Evolutionary conservation across 30 jellyfish, hydroid and myxozoan genomes (phyloP).

Genomic region (Morbakka virulenta): DNA sequence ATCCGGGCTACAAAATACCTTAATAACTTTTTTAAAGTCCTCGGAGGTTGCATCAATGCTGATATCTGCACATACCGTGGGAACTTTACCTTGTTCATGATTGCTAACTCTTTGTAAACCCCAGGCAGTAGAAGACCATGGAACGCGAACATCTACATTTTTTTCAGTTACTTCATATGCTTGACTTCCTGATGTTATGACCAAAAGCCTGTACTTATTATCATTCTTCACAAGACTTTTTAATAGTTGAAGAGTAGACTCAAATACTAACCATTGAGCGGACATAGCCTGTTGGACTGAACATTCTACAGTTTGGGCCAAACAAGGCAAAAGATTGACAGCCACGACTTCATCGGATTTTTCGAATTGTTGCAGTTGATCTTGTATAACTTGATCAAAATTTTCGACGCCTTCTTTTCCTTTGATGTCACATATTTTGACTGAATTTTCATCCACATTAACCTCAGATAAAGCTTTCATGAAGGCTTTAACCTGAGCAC

Average conservation of each 20-base stretch:
- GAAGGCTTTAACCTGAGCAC: background rate
- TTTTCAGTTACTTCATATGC: slow-evolving; percentile 8
- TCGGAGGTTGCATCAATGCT: slow-evolving; percentile 13
- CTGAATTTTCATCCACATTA: background rate
- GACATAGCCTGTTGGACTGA: slow-evolving; percentile 9
- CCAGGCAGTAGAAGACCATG: slow-evolving; percentile 61
- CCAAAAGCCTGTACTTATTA: slow-evolving; percentile 14
- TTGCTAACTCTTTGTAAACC: slow-evolving; percentile 59
- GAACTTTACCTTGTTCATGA: slow-evolving; percentile 36
- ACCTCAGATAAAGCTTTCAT: slow-evolving; percentile 1
- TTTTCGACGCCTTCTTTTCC: slow-evolving; percentile 10
- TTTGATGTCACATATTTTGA: background rate
- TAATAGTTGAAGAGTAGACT: slow-evolving; percentile 38
- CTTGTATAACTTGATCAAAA: background rate
- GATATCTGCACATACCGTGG: slow-evolving; percentile 37
- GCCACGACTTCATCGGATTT: slow-evolving; percentile 10
- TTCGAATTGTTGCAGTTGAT: background rate
- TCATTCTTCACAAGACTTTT: slow-evolving; percentile 14
- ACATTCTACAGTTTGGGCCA: background rate
- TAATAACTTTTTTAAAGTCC: slow-evolving; percentile 15
- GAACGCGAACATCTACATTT: background rate
- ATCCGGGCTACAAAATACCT: background rate
- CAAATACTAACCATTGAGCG: slow-evolving; percentile 60
- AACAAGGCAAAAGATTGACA: slow-evolving; percentile 37
- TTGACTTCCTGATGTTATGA: slow-evolving; percentile 5